Conservation (phyloP, 2,113 vertebrate species). For the Takifugu bimaculatus region DNA sequence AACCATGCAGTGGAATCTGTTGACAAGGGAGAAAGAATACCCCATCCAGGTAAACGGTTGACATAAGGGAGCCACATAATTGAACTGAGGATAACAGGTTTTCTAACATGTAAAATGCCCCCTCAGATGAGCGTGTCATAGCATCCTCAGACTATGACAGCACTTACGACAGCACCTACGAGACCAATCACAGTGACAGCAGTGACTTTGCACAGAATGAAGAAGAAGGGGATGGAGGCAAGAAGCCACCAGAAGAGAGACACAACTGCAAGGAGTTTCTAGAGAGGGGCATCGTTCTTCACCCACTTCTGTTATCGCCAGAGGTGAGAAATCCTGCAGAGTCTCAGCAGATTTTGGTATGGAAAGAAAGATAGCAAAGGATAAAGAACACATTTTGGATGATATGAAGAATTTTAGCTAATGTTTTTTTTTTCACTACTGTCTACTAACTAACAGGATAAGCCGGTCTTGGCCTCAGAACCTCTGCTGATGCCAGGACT, state of each 20-base stretch:
- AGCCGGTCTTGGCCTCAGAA: constrained; percentile 79
- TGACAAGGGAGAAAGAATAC: constrained; percentile 73
- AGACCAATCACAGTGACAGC: constrained; percentile 97
- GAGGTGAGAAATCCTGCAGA: constrained; percentile 53
- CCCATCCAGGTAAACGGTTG: constrained; percentile 78
- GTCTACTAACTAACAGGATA: constrained; percentile 72
- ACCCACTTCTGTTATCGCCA: constrained; percentile 62
- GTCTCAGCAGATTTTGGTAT: background rate
- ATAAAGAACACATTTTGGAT: too few relatives aligned
- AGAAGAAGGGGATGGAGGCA: constrained; percentile 79
- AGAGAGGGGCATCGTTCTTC: constrained; percentile 72
- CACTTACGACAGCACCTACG: constrained; percentile 81
- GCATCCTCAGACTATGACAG: constrained; percentile 90
- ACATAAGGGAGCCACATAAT: background rate
- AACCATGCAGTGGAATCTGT: constrained; percentile 72
- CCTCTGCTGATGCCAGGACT: constrained; percentile 82
- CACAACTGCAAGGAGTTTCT: constrained; percentile 53
- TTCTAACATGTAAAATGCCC: constrained; percentile 13
- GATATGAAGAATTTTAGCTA: too few relatives aligned
- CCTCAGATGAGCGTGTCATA: constrained; percentile 81
- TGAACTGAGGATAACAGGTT: too few relatives aligned
- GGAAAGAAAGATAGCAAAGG: too few relatives aligned
- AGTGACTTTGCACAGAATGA: constrained; percentile 91
- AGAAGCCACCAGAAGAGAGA: constrained; percentile 61
- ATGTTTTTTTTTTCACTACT: background rate